Percentiles rank a stretch among this genome's conserved stretches.
Conservation (phyloP, 2,888 invertebrate genomes). For the Hyposoter dolosus region DNA sequence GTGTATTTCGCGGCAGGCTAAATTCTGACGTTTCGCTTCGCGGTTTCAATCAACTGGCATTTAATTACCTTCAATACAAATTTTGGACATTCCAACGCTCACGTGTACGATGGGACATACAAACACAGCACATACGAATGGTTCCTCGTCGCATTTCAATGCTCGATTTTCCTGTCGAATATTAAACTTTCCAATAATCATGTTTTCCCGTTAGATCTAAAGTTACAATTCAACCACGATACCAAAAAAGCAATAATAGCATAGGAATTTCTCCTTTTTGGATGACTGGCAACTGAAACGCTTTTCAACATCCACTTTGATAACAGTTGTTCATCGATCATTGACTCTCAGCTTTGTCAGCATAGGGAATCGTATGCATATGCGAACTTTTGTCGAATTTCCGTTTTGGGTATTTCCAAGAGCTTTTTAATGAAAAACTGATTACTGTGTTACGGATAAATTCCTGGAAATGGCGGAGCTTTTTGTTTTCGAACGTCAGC, state of each 20-base stretch:
- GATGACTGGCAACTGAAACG: neutral
- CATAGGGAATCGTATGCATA: too few species aligned
- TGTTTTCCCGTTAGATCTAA: neutral
- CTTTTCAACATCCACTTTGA: neutral
- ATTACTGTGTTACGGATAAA: too few species aligned
- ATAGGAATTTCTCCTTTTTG: neutral
- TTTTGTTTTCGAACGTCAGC: too few species aligned
- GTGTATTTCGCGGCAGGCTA: neutral
- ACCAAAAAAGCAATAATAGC: neutral
- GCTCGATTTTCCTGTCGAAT: slow-evolving; percentile 14
- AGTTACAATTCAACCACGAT: neutral
- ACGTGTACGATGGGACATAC: neutral
- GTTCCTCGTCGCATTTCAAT: slow-evolving; percentile 21
- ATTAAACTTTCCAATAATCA: neutral
- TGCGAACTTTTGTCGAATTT: too few species aligned
- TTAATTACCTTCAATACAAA: slow-evolving; percentile 48
- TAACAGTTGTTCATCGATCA: too few species aligned
- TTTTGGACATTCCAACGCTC: slow-evolving; percentile 14
- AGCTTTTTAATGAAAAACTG: neutral
- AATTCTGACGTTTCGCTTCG: slow-evolving; percentile 54
- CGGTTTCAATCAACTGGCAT: slow-evolving; percentile 46
- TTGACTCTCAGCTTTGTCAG: too few species aligned
- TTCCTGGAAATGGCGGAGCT: too few species aligned
- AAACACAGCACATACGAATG: neutral
- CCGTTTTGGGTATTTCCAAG: neutral